Conservation (phyloP, 1,140 invertebrate genomes). For the Drosophila virilis region DNA sequence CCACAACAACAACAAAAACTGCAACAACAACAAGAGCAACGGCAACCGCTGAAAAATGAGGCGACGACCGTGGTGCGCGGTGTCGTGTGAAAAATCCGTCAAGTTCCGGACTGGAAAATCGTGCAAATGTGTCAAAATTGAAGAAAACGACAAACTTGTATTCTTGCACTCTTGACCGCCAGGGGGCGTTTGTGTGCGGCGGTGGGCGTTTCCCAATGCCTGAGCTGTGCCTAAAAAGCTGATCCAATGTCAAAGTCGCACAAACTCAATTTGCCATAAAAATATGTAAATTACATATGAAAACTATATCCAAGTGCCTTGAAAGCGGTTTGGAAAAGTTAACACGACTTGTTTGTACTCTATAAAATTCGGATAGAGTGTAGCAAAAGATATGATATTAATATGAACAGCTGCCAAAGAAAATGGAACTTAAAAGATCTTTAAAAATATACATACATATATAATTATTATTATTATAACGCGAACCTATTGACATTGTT, state of each 20-base stretch:
- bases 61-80: constrained; percentile 45
- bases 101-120: constrained; percentile 59
- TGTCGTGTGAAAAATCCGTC: constrained; percentile 64
- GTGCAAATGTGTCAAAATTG: constrained; percentile 74
- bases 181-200: constrained; percentile 6
- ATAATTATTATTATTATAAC: too few relatives aligned
- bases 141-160: constrained; percentile 53
- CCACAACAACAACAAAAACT: constrained; percentile 26
- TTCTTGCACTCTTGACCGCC: constrained; percentile 3
- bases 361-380: too few relatives aligned
- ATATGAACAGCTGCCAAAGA: too few relatives aligned
- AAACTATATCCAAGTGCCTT: background rate
- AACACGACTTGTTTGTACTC: too few relatives aligned
- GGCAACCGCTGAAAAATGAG: constrained; percentile 49
- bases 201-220: constrained; percentile 13
- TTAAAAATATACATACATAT: too few relatives aligned
- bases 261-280: constrained; percentile 39
- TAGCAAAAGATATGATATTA: too few relatives aligned
- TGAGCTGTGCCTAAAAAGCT: constrained; percentile 26
- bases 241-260: constrained; percentile 60
- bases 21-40: constrained; percentile 11
- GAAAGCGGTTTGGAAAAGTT: too few relatives aligned
- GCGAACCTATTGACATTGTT: too few relatives aligned
- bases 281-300: constrained; percentile 41
- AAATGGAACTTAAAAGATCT: too few relatives aligned